Evolutionary conservation across 2,888 invertebrate species (phyloP).

Genomic region (Stenichneumon culpator): DNA sequence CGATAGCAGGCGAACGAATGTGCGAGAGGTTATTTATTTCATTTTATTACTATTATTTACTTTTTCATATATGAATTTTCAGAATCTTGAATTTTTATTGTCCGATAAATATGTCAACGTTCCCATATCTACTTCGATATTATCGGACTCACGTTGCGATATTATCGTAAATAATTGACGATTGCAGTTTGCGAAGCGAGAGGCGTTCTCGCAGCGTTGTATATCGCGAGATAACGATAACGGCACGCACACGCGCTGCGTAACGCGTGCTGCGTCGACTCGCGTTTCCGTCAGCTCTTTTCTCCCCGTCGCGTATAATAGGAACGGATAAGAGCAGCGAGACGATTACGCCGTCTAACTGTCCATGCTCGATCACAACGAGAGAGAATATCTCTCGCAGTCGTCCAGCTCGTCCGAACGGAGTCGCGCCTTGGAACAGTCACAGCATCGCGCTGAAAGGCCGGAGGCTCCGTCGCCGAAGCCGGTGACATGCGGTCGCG

Average conservation of each 20-base stretch:
- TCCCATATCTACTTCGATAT: neutral
- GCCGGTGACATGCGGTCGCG: neutral
- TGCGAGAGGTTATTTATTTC: conserved; percentile 26
- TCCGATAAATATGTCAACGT: conserved; percentile 43
- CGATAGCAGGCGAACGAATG: conserved; percentile 35
- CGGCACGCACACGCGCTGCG: conserved; percentile 1
- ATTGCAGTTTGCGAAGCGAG: conserved; percentile 24
- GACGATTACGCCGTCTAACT: conserved; percentile 36
- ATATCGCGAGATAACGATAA: conserved; percentile 44
- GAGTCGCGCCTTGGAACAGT: conserved; percentile 17
- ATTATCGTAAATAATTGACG: conserved; percentile 53
- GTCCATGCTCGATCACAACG: conserved; percentile 52
- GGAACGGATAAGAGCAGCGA: conserved; percentile 8
- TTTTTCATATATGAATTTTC: conserved; percentile 36
- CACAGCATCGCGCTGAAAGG: neutral
- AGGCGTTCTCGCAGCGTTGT: conserved; percentile 8
- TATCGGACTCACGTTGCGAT: conserved; percentile 16
- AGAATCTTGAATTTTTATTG: conserved; percentile 38
- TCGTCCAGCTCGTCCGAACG: neutral
- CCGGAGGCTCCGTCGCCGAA: neutral
- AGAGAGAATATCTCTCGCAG: conserved; percentile 20
- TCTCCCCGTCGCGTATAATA: conserved; percentile 3
- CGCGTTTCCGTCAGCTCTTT: neutral
- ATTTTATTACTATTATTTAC: neutral
- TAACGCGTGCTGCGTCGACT: neutral